A percentile compares a stretch with the other conserved stretches of the same genome.
Conservation (phyloP, 2,888 invertebrate genomes). For the Sminthurinus aureus region DNA sequence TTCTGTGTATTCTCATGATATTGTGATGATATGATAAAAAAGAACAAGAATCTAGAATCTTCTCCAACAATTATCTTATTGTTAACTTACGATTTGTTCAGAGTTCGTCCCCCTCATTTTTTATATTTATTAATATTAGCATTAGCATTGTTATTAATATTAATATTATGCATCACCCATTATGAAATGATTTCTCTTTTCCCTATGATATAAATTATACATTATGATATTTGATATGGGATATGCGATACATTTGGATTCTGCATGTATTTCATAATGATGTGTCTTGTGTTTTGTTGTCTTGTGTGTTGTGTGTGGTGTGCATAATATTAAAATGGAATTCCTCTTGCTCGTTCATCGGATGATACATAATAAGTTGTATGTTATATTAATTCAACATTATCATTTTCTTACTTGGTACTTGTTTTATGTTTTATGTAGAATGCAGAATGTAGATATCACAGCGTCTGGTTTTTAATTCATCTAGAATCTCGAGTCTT, state of each 20-base stretch:
- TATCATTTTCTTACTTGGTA: background rate
- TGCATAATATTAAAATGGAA: too few species aligned
- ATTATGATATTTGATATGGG: too few species aligned
- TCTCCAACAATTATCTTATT: background rate
- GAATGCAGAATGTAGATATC: background rate
- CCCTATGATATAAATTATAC: too few species aligned
- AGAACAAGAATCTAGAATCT: background rate
- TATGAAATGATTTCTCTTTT: too few species aligned
- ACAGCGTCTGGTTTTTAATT: background rate
- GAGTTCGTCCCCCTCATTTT: background rate
- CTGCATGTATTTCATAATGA: too few species aligned
- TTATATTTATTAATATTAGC: too few species aligned
- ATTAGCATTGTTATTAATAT: too few species aligned
- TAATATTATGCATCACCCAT: too few species aligned
- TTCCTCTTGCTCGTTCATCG: background rate
- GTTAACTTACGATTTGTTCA: conserved; percentile 1
- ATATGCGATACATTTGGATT: too few species aligned
- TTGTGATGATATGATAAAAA: background rate
- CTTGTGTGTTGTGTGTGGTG: too few species aligned
- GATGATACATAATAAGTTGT: background rate
- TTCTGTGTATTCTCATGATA: background rate
- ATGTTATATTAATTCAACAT: background rate
- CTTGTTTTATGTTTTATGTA: background rate
- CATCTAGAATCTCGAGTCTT: background rate
- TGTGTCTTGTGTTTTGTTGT: too few species aligned